Evolutionary conservation across 2,888 invertebrate genomes (phyloP), one percentile per base, ranked within the genome.

Genomic region (Chrysolina oricalcia): DNA sequence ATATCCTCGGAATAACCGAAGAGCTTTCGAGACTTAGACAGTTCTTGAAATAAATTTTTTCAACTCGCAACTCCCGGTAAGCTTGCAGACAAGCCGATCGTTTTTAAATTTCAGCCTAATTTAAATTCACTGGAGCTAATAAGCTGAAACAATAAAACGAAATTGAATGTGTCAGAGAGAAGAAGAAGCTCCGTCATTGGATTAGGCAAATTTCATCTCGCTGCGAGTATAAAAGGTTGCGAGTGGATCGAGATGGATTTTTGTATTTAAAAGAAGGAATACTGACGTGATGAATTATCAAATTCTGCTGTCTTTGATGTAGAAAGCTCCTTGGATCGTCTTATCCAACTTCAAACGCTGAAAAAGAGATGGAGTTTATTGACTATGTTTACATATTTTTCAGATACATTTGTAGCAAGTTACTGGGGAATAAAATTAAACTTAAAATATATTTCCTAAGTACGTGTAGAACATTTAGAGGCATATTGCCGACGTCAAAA

Each of bases 101-200:
- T 74, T 70, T 74, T 68, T 40, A 59, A 74, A 74, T 74, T 70
- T 19, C 48, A 27, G 46, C 64, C 66, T 66, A 62, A 74, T 74
- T 66, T 70, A 40, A 64, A 74, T 74, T 70, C 70, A 74, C 70
- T 74, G 66, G 70, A 70, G 59, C 70, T 74, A 70, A 74, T 74
- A 70, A 74, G 48, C 70, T 70, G 66, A 66, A 70, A 74, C 62
- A 70, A 70, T 74, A 74, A 74, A 74, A 70, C 27, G 66, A 70
- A 74, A 70, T 74, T 74, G 70, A 66, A 74, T 66, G 70, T 74
- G 70, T 70, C 73, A 65, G 59, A 15, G 27, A 35, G n/a, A 70
- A 64, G n/a, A 70, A 64, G 73, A 48, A 64, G 48, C 64, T 43
- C 21, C 50, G 9, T 70, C 65, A 66, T 27, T 21, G 66, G 66